Base-by-base conservation (phyloP, 2,113 vertebrate species). In the Macroglossus sobrinus region DNA sequence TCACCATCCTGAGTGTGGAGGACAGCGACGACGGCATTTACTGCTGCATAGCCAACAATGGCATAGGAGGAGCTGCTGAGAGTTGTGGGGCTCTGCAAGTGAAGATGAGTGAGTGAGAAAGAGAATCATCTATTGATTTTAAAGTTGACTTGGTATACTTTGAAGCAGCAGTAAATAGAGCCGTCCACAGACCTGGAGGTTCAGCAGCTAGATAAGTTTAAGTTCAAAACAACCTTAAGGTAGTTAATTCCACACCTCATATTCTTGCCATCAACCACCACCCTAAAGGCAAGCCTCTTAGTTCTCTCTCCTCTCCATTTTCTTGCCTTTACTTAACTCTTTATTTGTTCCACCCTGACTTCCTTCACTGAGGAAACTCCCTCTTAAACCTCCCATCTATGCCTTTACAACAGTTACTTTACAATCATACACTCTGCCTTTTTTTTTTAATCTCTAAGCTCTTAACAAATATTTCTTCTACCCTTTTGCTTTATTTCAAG, bases 41-140 rank as follows among this genome's bases (percentile, higher is more conserved):
- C 97, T 99, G 99, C 97, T 99, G 99, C 97, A 97, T 98, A 0
- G 99, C 99, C 11, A 99, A 98, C 50, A 99, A 99, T 0, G 99
- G 99, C 0, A 97, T 99, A 4, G 99, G 99, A 91, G 98, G 98
- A 0, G 98, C 99, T 0, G 99, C 98, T 0, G 99, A 99, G 98
- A 99, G 99, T 89, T 99, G 99, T 26, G 99, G 99, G 7, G 99
- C 99, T 10, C 98, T 99, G 74, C 99, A 99, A 98, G 99, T 99
- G 45, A 99, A 99, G 98, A 99, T 99, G 99, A 99, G 99, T 99
- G 99, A 97, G 99, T 99, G 84, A 26, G 33, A 79, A 59, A 69
- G 11, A n/a, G 16, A 21, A 38, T 18, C 33, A 0, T 9, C 40
- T 50, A 0, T 3, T 9, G 53, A 33, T 38, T 76, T 92, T 68